A percentile compares a stretch with the other conserved stretches of the same genome.
phyloP scores from a whole-genome alignment of 2,888 invertebrate species.

The Lacanobia wlatinum region DNA sequence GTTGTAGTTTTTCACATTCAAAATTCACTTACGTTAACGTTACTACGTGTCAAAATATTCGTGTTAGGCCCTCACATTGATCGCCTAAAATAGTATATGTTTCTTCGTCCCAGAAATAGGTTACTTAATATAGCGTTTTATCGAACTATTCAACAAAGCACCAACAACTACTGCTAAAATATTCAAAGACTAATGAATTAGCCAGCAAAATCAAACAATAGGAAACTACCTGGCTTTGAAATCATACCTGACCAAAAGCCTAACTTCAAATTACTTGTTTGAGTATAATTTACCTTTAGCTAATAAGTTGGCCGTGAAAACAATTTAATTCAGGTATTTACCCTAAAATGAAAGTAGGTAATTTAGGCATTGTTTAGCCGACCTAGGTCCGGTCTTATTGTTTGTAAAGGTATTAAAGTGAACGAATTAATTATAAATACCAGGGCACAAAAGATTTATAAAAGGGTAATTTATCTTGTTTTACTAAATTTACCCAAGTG shows the following conservation, averaged over 20 bases:
- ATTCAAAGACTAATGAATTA: background rate
- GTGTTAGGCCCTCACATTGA: too few species aligned
- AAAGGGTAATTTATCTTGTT: background rate
- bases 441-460: background rate
- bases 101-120: too few species aligned
- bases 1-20: too few species aligned
- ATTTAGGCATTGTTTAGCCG: slow-evolving; percentile 4
- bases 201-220: background rate
- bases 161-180: background rate
- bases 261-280: background rate
- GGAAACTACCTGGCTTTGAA: background rate
- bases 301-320: slow-evolving; percentile 3
- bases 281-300: background rate
- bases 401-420: slow-evolving; percentile 3
- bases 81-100: too few species aligned
- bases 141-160: background rate
- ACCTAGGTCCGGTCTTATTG: slow-evolving; percentile 4
- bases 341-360: background rate
- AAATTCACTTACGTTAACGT: too few species aligned
- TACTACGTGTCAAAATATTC: too few species aligned
- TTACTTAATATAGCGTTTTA: background rate
- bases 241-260: background rate
- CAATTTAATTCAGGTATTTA: slow-evolving; percentile 26
- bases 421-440: slow-evolving; percentile 16
- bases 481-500: background rate